These are phyloP conservation scores for Brenthis daphne DNA, from an alignment of 2,888 invertebrate species.

Conservation along the genomic window DNA sequence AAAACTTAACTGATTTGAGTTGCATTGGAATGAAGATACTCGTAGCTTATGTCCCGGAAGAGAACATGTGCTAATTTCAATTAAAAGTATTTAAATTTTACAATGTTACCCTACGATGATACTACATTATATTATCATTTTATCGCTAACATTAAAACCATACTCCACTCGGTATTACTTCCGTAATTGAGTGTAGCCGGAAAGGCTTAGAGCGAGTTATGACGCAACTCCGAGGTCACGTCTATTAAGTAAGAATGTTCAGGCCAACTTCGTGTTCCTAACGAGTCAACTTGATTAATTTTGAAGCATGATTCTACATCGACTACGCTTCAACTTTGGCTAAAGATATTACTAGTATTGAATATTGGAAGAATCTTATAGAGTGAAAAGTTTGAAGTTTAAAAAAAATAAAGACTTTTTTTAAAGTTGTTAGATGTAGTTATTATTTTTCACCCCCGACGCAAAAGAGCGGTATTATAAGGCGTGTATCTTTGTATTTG, in stretches of 20 bases:
- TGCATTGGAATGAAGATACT: not conserved
- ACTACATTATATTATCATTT: not conserved
- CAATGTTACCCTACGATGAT: not conserved
- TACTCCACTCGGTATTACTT: constrained; percentile 8
- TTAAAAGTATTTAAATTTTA: not conserved
- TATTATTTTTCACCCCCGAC: too few species aligned
- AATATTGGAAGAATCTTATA: not conserved
- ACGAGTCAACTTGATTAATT: constrained; percentile 34
- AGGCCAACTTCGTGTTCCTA: constrained; percentile 32
- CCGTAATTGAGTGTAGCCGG: constrained; percentile 38
- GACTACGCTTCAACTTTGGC: constrained; percentile 4
- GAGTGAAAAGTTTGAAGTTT: not conserved
- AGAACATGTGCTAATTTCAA: too few species aligned
- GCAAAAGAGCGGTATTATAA: too few species aligned
- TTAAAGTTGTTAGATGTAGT: not conserved
- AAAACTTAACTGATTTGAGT: too few species aligned
- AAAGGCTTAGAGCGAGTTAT: constrained; percentile 35
- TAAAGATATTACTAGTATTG: constrained; percentile 8
- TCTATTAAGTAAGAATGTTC: constrained; percentile 35
- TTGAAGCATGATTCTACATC: constrained; percentile 22
- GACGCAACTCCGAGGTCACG: constrained; percentile 25
- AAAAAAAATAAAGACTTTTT: not conserved
- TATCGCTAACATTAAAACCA: constrained; percentile 10
- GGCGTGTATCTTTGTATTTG: too few species aligned
- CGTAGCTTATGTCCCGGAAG: not conserved